phyloP scores from a whole-genome alignment of 2,888 invertebrate species.

The Hypena proboscidalis region DNA sequence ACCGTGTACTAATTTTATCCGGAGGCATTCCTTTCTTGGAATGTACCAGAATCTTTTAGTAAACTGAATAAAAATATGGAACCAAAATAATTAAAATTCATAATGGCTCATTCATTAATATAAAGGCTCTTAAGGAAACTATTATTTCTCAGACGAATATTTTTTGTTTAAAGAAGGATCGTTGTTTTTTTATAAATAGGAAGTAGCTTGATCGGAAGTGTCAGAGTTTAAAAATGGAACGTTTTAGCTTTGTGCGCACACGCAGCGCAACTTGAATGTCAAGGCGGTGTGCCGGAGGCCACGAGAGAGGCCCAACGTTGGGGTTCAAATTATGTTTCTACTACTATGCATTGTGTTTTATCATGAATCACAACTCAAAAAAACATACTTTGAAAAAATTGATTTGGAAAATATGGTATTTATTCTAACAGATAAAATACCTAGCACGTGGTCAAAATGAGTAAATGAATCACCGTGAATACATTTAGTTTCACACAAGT shows the following conservation, averaged over 20 bases:
- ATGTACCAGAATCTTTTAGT: conserved; percentile 14
- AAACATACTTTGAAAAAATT: too few relatives aligned
- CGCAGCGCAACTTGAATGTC: conserved; percentile 74
- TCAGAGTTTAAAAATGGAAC: conserved; percentile 73
- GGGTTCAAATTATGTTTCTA: conserved; percentile 34
- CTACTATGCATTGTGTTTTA: conserved; percentile 32
- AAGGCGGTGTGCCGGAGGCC: conserved; percentile 67
- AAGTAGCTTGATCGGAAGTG: conserved; percentile 78
- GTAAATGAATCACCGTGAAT: too few relatives aligned
- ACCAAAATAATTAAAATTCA: neutral
- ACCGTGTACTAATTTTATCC: conserved; percentile 17
- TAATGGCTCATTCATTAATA: neutral
- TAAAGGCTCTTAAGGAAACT: neutral
- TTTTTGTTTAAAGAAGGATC: neutral
- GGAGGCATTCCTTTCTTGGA: conserved; percentile 14
- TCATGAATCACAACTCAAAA: too few relatives aligned
- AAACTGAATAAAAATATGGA: conserved; percentile 10
- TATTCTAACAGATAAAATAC: too few relatives aligned
- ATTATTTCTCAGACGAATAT: neutral
- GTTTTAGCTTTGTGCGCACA: conserved; percentile 68
- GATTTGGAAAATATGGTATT: too few relatives aligned
- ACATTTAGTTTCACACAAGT: too few relatives aligned
- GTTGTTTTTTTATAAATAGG: conserved; percentile 55
- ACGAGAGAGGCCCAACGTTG: conserved; percentile 49
- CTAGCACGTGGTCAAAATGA: too few relatives aligned